These are phyloP conservation scores for Machimus atricapillus DNA, from an alignment of 2,888 invertebrate species.

Conservation along the genomic window DNA sequence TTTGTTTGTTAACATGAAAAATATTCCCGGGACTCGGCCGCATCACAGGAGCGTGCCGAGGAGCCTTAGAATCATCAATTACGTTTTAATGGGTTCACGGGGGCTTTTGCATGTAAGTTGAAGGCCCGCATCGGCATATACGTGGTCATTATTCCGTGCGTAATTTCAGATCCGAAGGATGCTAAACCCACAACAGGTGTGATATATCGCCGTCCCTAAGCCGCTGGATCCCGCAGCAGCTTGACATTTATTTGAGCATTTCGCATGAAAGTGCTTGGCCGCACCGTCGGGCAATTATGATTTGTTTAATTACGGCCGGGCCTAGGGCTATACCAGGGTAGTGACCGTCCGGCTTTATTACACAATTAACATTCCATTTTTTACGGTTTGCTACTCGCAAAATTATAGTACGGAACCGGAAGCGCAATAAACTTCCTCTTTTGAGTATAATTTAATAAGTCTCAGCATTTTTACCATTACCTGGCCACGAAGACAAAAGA, in stretches of 20 bases:
- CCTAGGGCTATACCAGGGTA: background rate
- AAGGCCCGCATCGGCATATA: conserved; percentile 14
- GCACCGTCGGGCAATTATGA: background rate
- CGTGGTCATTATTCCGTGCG: conserved; percentile 39
- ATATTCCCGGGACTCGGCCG: conserved; percentile 13
- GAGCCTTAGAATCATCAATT: conserved; percentile 34
- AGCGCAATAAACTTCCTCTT: background rate
- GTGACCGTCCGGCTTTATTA: conserved; percentile 8
- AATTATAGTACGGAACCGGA: background rate
- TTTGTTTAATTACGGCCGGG: conserved; percentile 17
- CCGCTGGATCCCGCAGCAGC: background rate
- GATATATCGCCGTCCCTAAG: conserved; percentile 18
- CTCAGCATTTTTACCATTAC: conserved; percentile 28
- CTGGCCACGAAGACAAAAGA: background rate
- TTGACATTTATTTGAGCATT: conserved; percentile 30
- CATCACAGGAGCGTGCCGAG: conserved; percentile 25
- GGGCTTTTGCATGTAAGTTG: conserved; percentile 34
- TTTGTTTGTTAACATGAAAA: conserved; percentile 35
- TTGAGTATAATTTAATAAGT: conserved; percentile 27
- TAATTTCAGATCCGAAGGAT: conserved; percentile 26
- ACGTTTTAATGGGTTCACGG: conserved; percentile 33
- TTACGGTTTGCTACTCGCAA: background rate
- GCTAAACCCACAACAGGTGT: conserved; percentile 30
- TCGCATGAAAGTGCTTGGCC: background rate
- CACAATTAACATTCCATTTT: conserved; percentile 6